Evolutionary conservation across 2,888 invertebrate species (phyloP).

Genomic region (Helicoverpa assulta): DNA sequence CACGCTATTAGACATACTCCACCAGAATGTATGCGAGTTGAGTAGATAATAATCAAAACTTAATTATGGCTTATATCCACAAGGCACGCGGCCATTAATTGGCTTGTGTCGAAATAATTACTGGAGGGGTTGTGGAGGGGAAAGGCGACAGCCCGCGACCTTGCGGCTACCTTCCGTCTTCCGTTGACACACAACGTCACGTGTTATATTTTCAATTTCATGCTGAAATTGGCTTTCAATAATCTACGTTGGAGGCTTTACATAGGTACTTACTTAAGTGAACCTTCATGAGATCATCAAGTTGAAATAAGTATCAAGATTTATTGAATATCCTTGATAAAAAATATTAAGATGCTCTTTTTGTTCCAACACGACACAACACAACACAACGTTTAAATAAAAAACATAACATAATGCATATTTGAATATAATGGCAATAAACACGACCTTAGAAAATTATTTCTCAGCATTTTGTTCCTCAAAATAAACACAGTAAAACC

Average conservation of each 20-base stretch:
- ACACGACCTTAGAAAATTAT: constrained; percentile 26
- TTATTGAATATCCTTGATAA: not conserved
- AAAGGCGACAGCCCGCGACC: constrained; percentile 37
- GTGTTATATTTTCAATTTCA: constrained; percentile 9
- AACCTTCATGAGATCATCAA: too few relatives aligned
- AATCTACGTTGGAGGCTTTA: not conserved
- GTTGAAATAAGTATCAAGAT: too few relatives aligned
- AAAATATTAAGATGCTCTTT: not conserved
- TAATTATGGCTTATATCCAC: constrained; percentile 72
- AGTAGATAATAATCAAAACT: constrained; percentile 74
- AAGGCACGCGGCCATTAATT: constrained; percentile 71
- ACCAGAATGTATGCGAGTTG: constrained; percentile 49
- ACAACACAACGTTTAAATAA: too few relatives aligned
- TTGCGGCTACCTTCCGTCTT: constrained; percentile 67
- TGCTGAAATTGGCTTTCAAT: constrained; percentile 17
- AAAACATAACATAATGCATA: constrained; percentile 13
- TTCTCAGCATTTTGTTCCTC: constrained; percentile 21
- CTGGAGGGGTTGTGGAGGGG: constrained; percentile 43
- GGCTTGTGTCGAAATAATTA: constrained; percentile 75
- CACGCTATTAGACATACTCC: constrained; percentile 52
- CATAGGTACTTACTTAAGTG: too few relatives aligned
- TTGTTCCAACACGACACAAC: too few relatives aligned
- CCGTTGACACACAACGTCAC: constrained; percentile 52
- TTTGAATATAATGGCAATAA: constrained; percentile 13
- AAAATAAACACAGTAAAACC: constrained; percentile 61